A percentile compares a stretch with the other conserved stretches of the same genome.
These are phyloP conservation scores for Agapostemon virescens DNA, from an alignment of 2,888 invertebrate genomes.

Conservation along the genomic window DNA sequence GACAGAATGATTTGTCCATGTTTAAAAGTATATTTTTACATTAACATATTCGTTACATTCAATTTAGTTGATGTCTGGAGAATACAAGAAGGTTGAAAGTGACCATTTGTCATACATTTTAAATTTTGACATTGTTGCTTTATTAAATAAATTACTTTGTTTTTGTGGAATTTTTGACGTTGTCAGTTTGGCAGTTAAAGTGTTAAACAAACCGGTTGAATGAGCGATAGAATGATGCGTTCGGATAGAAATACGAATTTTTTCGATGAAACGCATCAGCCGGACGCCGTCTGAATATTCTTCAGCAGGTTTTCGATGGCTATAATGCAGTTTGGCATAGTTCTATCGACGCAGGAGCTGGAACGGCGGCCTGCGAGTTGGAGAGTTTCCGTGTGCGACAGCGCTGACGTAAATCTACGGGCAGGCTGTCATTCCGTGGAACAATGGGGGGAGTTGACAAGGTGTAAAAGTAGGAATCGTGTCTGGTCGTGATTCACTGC, in stretches of 20 bases:
- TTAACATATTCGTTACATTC: no score
- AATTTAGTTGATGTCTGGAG: no score
- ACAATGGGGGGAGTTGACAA: constrained; percentile 7
- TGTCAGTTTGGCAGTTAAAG: no score
- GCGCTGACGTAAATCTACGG: constrained; percentile 9
- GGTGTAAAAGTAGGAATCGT: constrained; percentile 14
- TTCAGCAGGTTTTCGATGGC: background rate
- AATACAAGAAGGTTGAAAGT: no score
- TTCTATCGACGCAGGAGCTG: background rate
- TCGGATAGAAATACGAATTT: background rate
- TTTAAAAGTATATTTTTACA: no score
- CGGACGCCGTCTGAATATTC: background rate
- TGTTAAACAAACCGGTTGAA: no score
- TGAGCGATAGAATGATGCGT: no score
- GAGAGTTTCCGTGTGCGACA: constrained; percentile 6
- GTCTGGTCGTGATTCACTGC: constrained; percentile 18
- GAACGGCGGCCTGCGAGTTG: background rate
- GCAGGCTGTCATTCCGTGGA: constrained; percentile 8
- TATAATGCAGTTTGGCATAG: background rate
- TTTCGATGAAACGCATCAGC: background rate
- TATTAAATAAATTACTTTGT: no score
- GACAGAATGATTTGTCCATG: no score
- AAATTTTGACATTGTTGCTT: no score
- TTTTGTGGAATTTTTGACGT: no score
- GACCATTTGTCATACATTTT: no score